phyloP scores from a whole-genome alignment of 2,113 vertebrate genomes.

The Caloenas nicobarica region DNA sequence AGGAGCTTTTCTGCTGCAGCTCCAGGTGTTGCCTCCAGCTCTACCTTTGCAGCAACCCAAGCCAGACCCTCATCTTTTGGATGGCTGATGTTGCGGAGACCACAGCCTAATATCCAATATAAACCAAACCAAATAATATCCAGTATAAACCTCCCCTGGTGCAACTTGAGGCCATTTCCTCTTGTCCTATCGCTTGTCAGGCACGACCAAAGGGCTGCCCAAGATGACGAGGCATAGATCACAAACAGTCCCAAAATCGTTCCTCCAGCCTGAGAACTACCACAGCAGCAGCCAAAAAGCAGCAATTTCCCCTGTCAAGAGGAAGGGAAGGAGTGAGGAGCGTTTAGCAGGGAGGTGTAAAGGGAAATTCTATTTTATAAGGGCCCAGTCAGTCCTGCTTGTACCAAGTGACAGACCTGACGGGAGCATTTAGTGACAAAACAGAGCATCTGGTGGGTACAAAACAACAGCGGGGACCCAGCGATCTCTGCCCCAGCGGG shows the following conservation, averaged over 20 bases:
- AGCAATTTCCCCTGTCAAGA: neutral
- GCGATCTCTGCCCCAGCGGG: conserved; percentile 8
- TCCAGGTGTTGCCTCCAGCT: neutral
- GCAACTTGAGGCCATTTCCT: no score
- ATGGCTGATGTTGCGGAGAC: neutral
- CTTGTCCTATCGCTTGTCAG: neutral
- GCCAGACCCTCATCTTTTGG: neutral
- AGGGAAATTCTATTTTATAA: neutral
- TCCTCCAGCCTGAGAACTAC: neutral
- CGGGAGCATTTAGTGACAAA: neutral
- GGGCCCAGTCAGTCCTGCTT: neutral
- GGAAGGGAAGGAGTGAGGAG: neutral
- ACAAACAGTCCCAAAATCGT: neutral
- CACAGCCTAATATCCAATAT: neutral
- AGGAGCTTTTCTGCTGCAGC: neutral
- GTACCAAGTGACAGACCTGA: conserved; percentile 19
- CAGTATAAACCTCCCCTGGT: no score
- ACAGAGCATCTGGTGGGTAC: neutral
- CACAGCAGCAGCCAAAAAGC: neutral
- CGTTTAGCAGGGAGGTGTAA: neutral
- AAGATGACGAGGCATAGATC: neutral
- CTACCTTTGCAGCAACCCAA: neutral
- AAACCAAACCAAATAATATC: no score
- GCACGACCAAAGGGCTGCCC: neutral
- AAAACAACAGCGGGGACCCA: neutral